Evolutionary conservation across 2,797 vertebrate genomes (phyloP), one percentile per base, ranked within the genome.

Genomic region (Gephyroberyx darwinii): DNA sequence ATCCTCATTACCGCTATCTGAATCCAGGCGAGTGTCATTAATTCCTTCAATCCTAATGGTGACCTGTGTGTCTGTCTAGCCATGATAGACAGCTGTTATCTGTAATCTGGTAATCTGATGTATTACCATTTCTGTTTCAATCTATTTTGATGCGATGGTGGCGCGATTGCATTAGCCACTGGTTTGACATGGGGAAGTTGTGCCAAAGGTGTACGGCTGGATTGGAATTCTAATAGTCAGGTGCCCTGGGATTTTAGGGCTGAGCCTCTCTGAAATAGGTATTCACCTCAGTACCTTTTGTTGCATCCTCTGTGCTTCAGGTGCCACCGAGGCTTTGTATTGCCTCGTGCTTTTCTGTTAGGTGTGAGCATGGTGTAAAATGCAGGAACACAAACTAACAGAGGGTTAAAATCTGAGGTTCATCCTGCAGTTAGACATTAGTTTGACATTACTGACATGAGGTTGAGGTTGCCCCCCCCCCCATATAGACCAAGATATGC

Each of bases 201-300:
- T 78, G 72, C 30, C 19, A 5, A 59, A 2, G 2, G n/a, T 51
- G 48, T 2, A 8, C 19, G 8, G 16, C 62, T 71, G 33, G 50
- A 56, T 71, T 56, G 48, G 71, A 84, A 83, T 85, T 78, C 72
- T 81, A 75, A 78, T 63, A 67, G 53, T 62, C 35, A 62, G 70
- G 20, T 43, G 61, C 48, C 26, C 20, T 16, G 50, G 77, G 78
- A 82, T 73, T 80, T 82, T 66, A 75, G 55, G 56, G 48, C 62
- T 59, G 66, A 71, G 48, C 65, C 19, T 81, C 70, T 75, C 52
- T 57, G 69, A 84, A 73, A 75, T 66, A 43, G 9, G 69, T 74
- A 72, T 68, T 71, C 53, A 76, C 66, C 43, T 81, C 57, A 63
- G 45, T 45, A 71, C 43, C 61, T 77, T 71, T 73, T 1, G 6